Evolutionary conservation across 2,888 invertebrate genomes (phyloP).

Genomic region (Diaphora mendica): DNA sequence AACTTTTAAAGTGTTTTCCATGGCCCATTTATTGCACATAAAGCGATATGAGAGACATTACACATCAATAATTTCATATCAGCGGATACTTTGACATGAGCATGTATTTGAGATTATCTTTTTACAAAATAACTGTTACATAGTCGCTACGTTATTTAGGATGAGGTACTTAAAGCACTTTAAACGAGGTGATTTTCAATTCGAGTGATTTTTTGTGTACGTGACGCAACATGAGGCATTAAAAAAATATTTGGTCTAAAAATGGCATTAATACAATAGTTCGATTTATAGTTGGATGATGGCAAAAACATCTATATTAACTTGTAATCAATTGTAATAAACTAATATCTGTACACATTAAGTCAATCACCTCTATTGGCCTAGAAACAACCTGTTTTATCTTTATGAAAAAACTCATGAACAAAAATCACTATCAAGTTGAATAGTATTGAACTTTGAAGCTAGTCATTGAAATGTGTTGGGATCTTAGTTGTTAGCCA

Average conservation of each 20-base stretch:
- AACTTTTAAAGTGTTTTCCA: too few species aligned
- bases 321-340: not conserved
- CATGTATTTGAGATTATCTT: not conserved
- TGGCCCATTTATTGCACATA: too few species aligned
- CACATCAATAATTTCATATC: too few species aligned
- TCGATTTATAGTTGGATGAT: not conserved
- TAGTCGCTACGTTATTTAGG: not conserved
- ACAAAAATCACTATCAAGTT: not conserved
- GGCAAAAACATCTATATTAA: not conserved
- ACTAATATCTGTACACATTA: not conserved
- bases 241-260: not conserved
- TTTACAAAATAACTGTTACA: not conserved
- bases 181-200: not conserved
- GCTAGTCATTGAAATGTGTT: conserved; percentile 6
- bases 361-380: not conserved
- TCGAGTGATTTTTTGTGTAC: not conserved
- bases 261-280: not conserved
- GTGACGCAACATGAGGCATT: not conserved
- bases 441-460: conserved; percentile 6
- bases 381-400: not conserved
- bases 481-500: conserved; percentile 1
- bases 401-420: not conserved
- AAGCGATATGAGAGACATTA: too few species aligned
- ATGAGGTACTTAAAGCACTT: not conserved
- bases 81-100: not conserved